These are phyloP conservation scores for Coremacera marginata DNA, from an alignment of 2,888 invertebrate species.

Conservation along the genomic window DNA sequence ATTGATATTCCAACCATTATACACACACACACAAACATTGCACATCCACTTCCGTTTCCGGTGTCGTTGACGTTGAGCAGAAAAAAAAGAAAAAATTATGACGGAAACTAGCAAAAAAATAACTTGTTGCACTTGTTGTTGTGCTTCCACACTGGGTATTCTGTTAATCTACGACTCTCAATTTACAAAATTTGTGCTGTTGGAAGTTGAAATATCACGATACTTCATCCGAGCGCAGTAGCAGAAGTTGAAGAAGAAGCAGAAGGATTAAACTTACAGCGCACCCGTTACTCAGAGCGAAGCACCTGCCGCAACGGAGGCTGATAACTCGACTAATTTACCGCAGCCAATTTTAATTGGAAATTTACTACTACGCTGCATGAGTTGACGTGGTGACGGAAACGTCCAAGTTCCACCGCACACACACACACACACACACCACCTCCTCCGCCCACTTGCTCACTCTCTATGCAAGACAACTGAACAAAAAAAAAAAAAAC, in stretches of 20 bases:
- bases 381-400: background rate
- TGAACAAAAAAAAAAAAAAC: background rate
- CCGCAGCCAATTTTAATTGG: constrained; percentile 67
- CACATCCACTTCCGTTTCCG: constrained; percentile 18
- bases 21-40: background rate
- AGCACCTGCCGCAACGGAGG: constrained; percentile 63
- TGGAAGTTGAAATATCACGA: too few relatives aligned
- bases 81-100: background rate
- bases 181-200: too few relatives aligned
- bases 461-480: background rate
- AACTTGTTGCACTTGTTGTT: background rate
- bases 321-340: constrained; percentile 68
- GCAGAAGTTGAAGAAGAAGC: background rate
- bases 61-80: background rate
- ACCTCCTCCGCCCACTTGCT: background rate
- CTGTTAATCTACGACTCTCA: too few relatives aligned
- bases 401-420: background rate
- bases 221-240: background rate
- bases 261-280: background rate
- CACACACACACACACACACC: background rate
- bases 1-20: background rate
- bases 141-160: background rate
- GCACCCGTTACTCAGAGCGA: constrained; percentile 4
- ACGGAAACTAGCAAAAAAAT: background rate
- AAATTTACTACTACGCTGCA: constrained; percentile 55